phyloP scores from a whole-genome alignment of 2,113 vertebrate genomes.

The Labeo catla region DNA sequence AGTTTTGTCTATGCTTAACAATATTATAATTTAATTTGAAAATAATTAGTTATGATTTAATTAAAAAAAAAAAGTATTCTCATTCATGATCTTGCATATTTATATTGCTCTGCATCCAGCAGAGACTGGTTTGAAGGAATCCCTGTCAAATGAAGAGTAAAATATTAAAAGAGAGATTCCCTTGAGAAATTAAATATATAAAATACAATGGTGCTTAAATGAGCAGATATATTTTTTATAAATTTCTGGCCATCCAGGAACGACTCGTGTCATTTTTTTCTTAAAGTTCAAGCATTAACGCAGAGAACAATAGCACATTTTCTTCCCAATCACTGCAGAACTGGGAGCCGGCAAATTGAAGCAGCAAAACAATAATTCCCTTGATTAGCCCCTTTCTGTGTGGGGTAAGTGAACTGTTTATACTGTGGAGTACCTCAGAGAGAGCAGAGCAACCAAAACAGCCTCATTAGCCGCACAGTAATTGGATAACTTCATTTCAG shows the following conservation, averaged over 20 bases:
- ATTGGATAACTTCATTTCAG: slow-evolving; percentile 99
- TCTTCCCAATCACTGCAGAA: slow-evolving; percentile 98
- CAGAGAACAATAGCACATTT: slow-evolving; percentile 86
- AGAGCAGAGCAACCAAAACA: slow-evolving; percentile 99
- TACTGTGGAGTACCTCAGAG: slow-evolving; percentile 99
- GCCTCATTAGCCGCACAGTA: slow-evolving; percentile 99
- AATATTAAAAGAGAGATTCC: background rate
- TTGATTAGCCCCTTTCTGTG: slow-evolving; percentile 99
- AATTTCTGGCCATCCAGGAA: slow-evolving; percentile 69
- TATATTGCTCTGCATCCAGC: background rate
- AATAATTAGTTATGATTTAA: background rate
- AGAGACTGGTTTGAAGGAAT: background rate
- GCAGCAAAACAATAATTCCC: slow-evolving; percentile 99
- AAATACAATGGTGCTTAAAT: slow-evolving; percentile 50
- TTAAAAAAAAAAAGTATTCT: background rate
- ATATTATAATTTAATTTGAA: background rate
- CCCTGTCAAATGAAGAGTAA: background rate
- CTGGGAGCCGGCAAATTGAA: slow-evolving; percentile 99
- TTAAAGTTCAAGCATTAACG: slow-evolving; percentile 71
- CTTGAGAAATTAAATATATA: slow-evolving; percentile 34
- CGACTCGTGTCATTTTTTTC: slow-evolving; percentile 76
- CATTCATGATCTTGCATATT: background rate
- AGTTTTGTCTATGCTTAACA: background rate
- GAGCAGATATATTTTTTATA: slow-evolving; percentile 66
- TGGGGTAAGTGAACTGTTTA: slow-evolving; percentile 99